These are phyloP conservation scores for Drosophila prolongata DNA, from an alignment of 2,888 invertebrate species.

Conservation along the genomic window DNA sequence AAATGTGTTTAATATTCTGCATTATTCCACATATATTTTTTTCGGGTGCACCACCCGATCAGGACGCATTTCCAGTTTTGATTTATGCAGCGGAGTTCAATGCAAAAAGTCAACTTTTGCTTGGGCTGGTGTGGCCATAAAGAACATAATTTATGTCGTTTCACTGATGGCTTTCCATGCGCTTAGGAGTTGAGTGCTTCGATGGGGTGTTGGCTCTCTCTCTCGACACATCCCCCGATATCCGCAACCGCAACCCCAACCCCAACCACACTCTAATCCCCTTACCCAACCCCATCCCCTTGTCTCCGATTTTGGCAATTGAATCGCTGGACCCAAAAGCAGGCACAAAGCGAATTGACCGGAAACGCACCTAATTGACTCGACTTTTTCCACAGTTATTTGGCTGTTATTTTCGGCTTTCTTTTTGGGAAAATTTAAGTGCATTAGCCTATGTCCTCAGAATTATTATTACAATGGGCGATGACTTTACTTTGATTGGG, in stretches of 20 bases:
- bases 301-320: conserved; percentile 16
- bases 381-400: conserved; percentile 40
- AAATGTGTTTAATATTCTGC: neutral
- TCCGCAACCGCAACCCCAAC: neutral
- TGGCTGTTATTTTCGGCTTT: neutral
- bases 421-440: conserved; percentile 40
- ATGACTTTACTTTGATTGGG: conserved; percentile 26
- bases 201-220: conserved; percentile 34
- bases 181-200: conserved; percentile 45
- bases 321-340: conserved; percentile 35
- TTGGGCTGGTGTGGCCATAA: conserved; percentile 56
- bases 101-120: conserved; percentile 74
- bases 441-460: conserved; percentile 54
- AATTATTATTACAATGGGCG: conserved; percentile 36
- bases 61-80: conserved; percentile 50
- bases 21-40: neutral
- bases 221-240: neutral
- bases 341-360: conserved; percentile 35
- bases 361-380: conserved; percentile 67
- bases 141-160: conserved; percentile 72
- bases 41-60: neutral
- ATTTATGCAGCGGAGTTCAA: conserved; percentile 73
- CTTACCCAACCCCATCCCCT: neutral
- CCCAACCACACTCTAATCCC: neutral
- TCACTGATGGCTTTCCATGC: conserved; percentile 45